Evolutionary conservation across 1,140 invertebrate species (phyloP).

Genomic region (Drosophila cardini): DNA sequence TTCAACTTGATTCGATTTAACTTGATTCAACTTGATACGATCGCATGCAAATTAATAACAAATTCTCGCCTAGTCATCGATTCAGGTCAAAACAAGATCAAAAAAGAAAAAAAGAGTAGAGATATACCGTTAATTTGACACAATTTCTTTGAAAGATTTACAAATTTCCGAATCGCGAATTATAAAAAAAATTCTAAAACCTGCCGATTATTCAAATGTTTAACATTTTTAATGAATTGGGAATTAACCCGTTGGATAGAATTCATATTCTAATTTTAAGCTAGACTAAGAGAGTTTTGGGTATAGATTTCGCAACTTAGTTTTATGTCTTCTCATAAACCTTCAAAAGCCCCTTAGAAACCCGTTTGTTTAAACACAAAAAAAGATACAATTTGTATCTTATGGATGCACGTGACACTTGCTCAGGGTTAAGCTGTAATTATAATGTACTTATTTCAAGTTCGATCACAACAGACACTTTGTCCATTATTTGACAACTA

Average conservation of each 20-base stretch:
- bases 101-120: neutral
- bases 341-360: no score
- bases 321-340: no score
- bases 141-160: slow-evolving; percentile 24
- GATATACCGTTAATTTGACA: slow-evolving; percentile 51
- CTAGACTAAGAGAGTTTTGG: no score
- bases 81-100: neutral
- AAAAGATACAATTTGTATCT: neutral
- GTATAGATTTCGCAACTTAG: no score
- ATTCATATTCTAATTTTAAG: no score
- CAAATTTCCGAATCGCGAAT: neutral
- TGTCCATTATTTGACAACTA: no score
- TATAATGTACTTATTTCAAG: neutral
- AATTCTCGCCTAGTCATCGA: slow-evolving; percentile 12
- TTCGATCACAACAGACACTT: slow-evolving; percentile 20
- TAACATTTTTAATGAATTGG: no score
- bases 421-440: neutral
- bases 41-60: slow-evolving; percentile 47
- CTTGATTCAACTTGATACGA: neutral
- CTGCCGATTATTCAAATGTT: no score
- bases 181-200: no score
- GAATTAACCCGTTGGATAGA: neutral
- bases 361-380: neutral
- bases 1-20: neutral
- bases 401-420: neutral